A percentile compares a stretch with the other conserved stretches of the same genome.
Conservation (phyloP, 2,797 vertebrate species). For the Coccyzus lansbergi region DNA sequence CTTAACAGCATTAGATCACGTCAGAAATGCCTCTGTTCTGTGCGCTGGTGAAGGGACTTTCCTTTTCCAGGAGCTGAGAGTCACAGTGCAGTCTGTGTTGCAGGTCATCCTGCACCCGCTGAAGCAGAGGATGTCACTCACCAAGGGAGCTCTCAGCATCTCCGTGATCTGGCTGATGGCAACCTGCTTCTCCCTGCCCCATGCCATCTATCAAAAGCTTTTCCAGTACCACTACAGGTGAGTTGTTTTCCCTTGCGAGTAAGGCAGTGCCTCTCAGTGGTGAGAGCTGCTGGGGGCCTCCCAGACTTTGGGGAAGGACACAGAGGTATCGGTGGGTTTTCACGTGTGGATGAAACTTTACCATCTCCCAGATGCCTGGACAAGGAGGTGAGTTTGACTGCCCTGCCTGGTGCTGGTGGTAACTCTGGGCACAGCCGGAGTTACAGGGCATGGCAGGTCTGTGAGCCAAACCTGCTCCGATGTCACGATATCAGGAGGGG, state of each 20-base stretch:
- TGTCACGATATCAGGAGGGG: not conserved
- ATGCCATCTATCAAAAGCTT: constrained; percentile 68
- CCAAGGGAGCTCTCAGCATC: constrained; percentile 51
- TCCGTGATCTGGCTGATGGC: constrained; percentile 69
- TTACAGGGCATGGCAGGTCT: accelerated
- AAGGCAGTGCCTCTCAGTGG: accelerated
- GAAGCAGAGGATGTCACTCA: constrained; percentile 64
- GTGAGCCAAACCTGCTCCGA: not conserved
- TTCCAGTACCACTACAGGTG: constrained; percentile 70
- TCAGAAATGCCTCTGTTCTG: not conserved
- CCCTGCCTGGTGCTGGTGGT: not conserved
- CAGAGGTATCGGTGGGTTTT: not conserved
- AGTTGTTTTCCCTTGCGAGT: not conserved
- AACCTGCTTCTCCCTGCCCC: constrained; percentile 66
- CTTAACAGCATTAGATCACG: not conserved
- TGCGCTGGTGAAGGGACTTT: not conserved
- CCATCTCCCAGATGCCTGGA: accelerated
- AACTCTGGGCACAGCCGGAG: not conserved
- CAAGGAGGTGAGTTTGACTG: not conserved
- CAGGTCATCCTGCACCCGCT: constrained; percentile 67
- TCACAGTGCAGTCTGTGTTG: constrained; percentile 44
- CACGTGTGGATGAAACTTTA: accelerated
- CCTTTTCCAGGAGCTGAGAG: accelerated
- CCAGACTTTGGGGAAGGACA: accelerated
- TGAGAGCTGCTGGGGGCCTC: not conserved